A percentile compares a stretch with the other conserved stretches of the same genome.
phyloP scores from a whole-genome alignment of 1,140 invertebrate genomes.

The Apolygus lucorum region DNA sequence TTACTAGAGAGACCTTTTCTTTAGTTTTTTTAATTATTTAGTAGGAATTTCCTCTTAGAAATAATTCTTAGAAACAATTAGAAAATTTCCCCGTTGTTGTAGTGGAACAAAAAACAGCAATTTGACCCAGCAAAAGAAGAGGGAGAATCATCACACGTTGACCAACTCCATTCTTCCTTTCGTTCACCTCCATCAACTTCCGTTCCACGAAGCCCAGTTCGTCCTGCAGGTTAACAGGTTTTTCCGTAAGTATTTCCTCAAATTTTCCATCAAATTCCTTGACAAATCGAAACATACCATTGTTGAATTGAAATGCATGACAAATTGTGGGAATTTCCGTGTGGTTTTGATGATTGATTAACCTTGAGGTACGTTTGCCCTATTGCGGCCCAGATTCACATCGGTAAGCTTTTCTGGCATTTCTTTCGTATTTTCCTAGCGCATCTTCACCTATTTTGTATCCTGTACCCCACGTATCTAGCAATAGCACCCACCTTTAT shows the following conservation, averaged over 20 bases:
- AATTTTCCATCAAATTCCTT: neutral
- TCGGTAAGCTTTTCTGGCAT: neutral
- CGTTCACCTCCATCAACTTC: conserved; percentile 30
- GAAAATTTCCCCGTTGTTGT: too few species aligned
- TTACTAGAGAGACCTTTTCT: too few species aligned
- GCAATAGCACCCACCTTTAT: too few species aligned
- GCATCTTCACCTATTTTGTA: too few species aligned
- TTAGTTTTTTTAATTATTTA: too few species aligned
- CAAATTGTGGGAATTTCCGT: neutral
- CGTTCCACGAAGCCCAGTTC: conserved; percentile 25
- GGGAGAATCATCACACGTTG: conserved; percentile 34
- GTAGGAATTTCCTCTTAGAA: too few species aligned
- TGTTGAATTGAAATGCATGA: conserved; percentile 15
- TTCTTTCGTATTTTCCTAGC: conserved; percentile 13
- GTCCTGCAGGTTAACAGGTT: conserved; percentile 34
- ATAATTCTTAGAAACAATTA: too few species aligned
- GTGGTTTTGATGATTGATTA: neutral
- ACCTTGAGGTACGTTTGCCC: neutral
- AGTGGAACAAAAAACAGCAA: too few species aligned
- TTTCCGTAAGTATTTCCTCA: conserved; percentile 29
- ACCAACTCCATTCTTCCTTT: conserved; percentile 27
- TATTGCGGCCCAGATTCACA: neutral
- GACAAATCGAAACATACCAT: conserved; percentile 8
- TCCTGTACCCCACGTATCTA: too few species aligned
- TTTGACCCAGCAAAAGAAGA: too few species aligned